A percentile compares a stretch with the other conserved stretches of the same genome.
phyloP scores from a whole-genome alignment of 1,140 invertebrate species.

The Holcopasites calliopsidis region DNA sequence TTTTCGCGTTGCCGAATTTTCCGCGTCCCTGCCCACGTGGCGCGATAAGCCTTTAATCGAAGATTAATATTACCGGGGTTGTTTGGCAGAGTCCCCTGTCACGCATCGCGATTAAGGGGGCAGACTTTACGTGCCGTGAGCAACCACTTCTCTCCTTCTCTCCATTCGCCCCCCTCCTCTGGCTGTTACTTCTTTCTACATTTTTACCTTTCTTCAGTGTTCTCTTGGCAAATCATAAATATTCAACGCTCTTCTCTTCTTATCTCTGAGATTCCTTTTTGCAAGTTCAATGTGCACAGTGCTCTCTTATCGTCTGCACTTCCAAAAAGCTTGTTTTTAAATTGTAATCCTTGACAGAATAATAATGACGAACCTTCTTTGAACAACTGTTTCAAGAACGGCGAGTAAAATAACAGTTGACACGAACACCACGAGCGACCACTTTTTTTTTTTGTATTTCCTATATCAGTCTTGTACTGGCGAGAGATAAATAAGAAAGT shows the following conservation, averaged over 20 bases:
- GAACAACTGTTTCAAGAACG: too few species aligned
- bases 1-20: constrained; percentile 66
- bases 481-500: constrained; percentile 37
- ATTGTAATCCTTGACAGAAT: too few species aligned
- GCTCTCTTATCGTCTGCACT: too few species aligned
- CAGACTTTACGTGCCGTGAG: constrained; percentile 50
- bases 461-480: neutral
- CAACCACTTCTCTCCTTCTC: constrained; percentile 26
- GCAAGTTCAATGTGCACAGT: too few species aligned
- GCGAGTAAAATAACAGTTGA: too few species aligned
- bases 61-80: constrained; percentile 67
- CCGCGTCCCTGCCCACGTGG: constrained; percentile 42
- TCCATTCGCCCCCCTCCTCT: neutral
- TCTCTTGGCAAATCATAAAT: neutral
- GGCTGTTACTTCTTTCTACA: neutral
- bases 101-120: constrained; percentile 65
- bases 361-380: too few species aligned
- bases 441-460: neutral
- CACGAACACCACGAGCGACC: too few species aligned
- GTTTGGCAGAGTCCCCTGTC: constrained; percentile 51
- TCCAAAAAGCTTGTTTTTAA: too few species aligned
- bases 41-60: constrained; percentile 68
- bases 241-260: neutral
- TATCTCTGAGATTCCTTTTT: neutral
- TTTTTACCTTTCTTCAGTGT: neutral